phyloP scores from a whole-genome alignment of 1,140 invertebrate species.

The Leptopilina boulardi region DNA sequence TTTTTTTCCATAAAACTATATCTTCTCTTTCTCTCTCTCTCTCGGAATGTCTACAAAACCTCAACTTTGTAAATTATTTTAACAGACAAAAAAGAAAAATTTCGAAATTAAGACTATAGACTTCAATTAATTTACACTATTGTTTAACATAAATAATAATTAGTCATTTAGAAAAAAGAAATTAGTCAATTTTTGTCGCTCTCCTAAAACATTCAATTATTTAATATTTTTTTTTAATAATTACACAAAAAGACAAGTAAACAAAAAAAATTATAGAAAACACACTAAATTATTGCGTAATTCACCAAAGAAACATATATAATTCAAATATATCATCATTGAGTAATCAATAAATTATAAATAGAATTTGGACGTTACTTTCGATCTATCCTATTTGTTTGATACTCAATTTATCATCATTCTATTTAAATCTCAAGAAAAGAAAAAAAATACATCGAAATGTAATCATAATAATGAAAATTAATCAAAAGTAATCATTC shows the following conservation, averaged over 20 bases:
- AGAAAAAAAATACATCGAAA: background rate
- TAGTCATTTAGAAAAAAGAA: background rate
- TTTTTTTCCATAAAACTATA: background rate
- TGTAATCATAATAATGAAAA: no score
- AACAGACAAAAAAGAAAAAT: background rate
- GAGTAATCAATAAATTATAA: conserved; percentile 11
- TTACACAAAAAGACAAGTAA: background rate
- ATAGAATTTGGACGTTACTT: conserved; percentile 15
- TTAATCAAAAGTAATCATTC: no score
- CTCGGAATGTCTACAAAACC: conserved; percentile 22
- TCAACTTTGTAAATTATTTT: background rate
- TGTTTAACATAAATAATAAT: background rate
- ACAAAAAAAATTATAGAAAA: background rate
- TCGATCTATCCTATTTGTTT: background rate
- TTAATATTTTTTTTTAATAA: no score
- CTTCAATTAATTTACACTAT: background rate
- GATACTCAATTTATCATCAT: background rate
- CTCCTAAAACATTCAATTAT: background rate
- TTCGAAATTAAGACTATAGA: background rate
- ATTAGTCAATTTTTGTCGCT: background rate
- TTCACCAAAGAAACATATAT: background rate
- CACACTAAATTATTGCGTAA: background rate
- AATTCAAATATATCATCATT: background rate
- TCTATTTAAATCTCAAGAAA: background rate
- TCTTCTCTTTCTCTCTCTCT: background rate